A percentile compares a stretch with the other conserved stretches of the same genome.
Conservation (phyloP, 1,140 invertebrate species). For the Drosophila varians region DNA sequence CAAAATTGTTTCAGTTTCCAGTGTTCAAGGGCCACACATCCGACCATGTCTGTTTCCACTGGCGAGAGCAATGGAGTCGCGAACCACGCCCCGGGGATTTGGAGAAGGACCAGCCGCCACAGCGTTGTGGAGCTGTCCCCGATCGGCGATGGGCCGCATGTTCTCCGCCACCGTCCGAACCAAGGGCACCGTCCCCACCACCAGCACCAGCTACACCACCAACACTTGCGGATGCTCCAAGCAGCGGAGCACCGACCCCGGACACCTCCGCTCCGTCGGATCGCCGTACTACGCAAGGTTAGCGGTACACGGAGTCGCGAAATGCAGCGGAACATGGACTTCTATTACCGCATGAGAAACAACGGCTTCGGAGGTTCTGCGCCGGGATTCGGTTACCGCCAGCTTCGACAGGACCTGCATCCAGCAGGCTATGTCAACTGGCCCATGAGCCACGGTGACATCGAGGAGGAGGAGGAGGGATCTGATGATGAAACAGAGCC, state of each 20-base stretch:
- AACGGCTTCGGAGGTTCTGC: not conserved
- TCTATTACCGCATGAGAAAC: constrained; percentile 10
- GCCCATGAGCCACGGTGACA: not conserved
- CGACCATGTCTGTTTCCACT: not conserved
- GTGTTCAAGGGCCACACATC: not conserved
- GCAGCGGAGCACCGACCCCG: constrained; percentile 3
- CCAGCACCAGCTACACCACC: not conserved
- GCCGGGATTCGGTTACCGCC: constrained; percentile 9
- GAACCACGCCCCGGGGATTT: not conserved
- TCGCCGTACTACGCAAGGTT: constrained; percentile 4
- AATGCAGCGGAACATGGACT: constrained; percentile 16
- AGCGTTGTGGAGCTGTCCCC: not conserved
- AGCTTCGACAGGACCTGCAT: not conserved
- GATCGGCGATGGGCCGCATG: constrained; percentile 33
- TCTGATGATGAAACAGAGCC: not conserved
- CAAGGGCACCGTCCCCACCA: not conserved
- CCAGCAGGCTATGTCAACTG: not conserved
- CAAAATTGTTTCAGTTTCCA: constrained; percentile 11
- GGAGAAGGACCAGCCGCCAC: not conserved
- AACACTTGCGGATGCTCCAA: not conserved
- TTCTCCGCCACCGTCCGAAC: not conserved
- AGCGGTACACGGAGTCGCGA: not conserved
- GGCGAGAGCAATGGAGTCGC: not conserved
- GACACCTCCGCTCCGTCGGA: not conserved
- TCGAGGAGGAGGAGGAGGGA: not conserved